Conservation (phyloP, 2,113 vertebrate species). For the Saimiri boliviensis region DNA sequence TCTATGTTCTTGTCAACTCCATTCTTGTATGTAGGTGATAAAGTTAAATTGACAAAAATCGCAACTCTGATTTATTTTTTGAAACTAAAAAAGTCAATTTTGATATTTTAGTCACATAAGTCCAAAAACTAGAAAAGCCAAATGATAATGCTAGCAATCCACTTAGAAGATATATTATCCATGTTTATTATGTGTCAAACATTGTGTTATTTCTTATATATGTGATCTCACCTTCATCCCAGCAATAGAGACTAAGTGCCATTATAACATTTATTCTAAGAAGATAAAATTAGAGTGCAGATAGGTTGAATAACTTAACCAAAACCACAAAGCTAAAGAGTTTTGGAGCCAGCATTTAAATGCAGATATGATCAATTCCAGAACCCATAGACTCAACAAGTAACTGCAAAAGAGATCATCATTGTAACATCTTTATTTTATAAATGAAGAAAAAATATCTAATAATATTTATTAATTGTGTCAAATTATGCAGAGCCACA, state of each 20-base stretch:
- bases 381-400: background rate
- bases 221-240: background rate
- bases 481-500: background rate
- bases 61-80: background rate
- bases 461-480: background rate
- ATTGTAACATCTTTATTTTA: background rate
- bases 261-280: background rate
- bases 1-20: slow-evolving; percentile 50
- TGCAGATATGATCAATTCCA: background rate
- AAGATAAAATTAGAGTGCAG: background rate
- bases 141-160: background rate
- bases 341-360: background rate
- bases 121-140: background rate
- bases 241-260: background rate
- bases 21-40: slow-evolving; percentile 58
- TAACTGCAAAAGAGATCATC: background rate
- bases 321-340: background rate
- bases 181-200: background rate
- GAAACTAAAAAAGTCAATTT: background rate
- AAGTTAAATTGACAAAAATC: slow-evolving; percentile 61
- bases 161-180: background rate
- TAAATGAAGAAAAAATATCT: background rate
- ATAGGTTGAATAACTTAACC: background rate
- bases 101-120: background rate
- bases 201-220: background rate